phyloP scores from a whole-genome alignment of 2,113 vertebrate species.

The Etia nguti region DNA sequence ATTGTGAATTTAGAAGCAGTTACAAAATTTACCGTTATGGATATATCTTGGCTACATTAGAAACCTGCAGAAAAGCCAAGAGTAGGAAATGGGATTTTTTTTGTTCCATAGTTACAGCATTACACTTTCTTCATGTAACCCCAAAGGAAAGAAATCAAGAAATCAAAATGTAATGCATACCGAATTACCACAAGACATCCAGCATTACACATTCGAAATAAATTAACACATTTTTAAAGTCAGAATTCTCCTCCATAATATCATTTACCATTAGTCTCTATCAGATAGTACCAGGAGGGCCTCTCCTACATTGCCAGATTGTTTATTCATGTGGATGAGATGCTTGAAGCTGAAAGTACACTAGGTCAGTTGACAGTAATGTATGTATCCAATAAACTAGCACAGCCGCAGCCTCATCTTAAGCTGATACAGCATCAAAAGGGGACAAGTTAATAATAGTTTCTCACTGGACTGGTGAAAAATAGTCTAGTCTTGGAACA shows the following conservation, averaged over 20 bases:
- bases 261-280: not conserved
- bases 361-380: constrained; percentile 36
- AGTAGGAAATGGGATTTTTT: not conserved
- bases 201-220: not conserved
- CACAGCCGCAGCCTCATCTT: not conserved
- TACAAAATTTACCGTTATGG: not conserved
- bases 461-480: constrained; percentile 9
- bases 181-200: not conserved
- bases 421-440: constrained; percentile 11
- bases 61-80: not conserved
- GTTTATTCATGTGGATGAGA: constrained; percentile 15
- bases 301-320: not conserved
- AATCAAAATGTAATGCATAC: not conserved
- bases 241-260: not conserved
- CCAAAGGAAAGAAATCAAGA: not conserved
- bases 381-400: constrained; percentile 46
- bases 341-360: not conserved
- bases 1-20: not conserved
- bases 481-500: not conserved
- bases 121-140: not conserved
- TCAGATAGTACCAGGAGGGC: not conserved
- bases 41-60: not conserved
- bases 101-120: not conserved
- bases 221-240: not conserved
- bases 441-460: constrained; percentile 1